Conservation (phyloP, 1,140 invertebrate genomes). For the Plutomurus gul region DNA sequence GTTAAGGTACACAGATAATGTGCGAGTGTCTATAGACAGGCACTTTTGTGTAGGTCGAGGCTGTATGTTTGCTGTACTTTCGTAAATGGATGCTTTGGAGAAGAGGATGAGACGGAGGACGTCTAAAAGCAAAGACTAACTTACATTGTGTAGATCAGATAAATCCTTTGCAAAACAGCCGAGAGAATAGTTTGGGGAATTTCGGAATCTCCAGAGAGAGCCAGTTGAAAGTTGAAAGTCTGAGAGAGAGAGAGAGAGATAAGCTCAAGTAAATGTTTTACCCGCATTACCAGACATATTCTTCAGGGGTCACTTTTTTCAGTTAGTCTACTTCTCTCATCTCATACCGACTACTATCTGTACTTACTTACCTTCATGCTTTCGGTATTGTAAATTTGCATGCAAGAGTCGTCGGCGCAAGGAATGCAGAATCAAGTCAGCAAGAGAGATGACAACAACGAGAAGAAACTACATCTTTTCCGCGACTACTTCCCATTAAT, state of each 20-base stretch:
- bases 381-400: no score
- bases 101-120: not conserved
- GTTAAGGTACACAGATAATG: no score
- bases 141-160: constrained; percentile 16
- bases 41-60: not conserved
- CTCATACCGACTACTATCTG: no score
- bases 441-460: no score
- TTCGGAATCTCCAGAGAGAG: constrained; percentile 22
- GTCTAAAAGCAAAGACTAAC: constrained; percentile 24
- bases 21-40: no score
- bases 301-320: constrained; percentile 28
- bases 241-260: not conserved
- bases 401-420: no score
- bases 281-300: constrained; percentile 13
- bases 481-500: constrained; percentile 8
- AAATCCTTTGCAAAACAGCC: constrained; percentile 18
- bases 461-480: no score
- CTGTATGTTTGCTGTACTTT: not conserved
- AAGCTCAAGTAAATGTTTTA: constrained; percentile 5
- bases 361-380: not conserved
- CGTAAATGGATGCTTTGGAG: not conserved
- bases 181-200: constrained; percentile 18
- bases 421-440: no score
- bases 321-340: no score
- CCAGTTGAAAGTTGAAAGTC: constrained; percentile 20